Conservation (phyloP, 35 echinoderm and acorn worm genomes). For the Apostichopus japonicus region DNA sequence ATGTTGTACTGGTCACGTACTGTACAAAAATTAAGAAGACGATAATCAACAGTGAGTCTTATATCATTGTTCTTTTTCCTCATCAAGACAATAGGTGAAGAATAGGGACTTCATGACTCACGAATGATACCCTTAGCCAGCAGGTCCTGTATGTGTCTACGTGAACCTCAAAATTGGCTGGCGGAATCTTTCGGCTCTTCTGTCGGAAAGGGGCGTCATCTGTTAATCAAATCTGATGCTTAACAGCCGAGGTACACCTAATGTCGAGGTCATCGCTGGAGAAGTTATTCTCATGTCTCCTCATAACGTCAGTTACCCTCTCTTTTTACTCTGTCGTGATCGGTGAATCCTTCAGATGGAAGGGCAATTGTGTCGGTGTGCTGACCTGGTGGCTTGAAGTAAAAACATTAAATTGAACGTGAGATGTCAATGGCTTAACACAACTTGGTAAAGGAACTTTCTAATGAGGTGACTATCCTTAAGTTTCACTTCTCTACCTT, state of each 20-base stretch:
- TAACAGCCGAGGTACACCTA: background rate
- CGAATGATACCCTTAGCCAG: conserved; percentile 51
- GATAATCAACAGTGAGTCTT: conserved; percentile 60
- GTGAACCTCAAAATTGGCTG: conserved; percentile 10
- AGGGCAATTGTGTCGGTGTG: too few species aligned
- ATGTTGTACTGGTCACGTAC: conserved; percentile 11
- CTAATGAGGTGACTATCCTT: background rate
- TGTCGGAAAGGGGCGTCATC: conserved; percentile 36
- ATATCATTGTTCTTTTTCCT: conserved; percentile 60
- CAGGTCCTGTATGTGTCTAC: conserved; percentile 41
- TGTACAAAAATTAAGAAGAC: background rate
- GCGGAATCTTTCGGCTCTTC: background rate
- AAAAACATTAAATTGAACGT: too few species aligned
- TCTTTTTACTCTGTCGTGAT: background rate
- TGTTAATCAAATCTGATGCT: conserved; percentile 26
- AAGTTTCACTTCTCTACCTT: background rate
- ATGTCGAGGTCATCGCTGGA: conserved; percentile 15
- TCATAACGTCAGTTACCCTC: background rate
- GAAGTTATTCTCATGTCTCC: background rate
- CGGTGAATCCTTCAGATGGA: too few species aligned
- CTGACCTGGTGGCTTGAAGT: too few species aligned
- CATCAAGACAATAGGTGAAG: conserved; percentile 1
- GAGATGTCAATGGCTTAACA: too few species aligned
- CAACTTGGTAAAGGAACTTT: background rate
- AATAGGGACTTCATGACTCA: background rate